Conservation (phyloP, 2,113 vertebrate species). For the Strigops habroptila region DNA sequence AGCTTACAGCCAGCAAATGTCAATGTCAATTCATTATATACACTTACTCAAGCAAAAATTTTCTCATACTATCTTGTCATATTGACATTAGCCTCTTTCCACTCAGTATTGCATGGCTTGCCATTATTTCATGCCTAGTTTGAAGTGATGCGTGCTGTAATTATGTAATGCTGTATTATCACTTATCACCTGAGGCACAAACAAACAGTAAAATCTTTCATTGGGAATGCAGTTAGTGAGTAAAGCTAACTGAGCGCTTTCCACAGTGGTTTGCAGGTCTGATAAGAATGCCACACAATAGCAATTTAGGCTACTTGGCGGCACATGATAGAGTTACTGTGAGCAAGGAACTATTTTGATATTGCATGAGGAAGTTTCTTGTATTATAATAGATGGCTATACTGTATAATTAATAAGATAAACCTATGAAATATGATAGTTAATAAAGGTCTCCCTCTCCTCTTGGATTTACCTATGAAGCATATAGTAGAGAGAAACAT, state of each 20-base stretch:
- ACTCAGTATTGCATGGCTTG: background rate
- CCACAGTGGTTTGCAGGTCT: background rate
- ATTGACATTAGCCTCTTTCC: background rate
- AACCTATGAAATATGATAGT: background rate
- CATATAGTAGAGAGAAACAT: background rate
- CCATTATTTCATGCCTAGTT: background rate
- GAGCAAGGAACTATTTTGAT: background rate
- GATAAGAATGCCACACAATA: background rate
- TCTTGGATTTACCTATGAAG: background rate
- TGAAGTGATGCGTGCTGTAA: background rate
- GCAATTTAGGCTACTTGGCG: background rate
- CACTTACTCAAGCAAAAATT: background rate
- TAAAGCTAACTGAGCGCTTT: slow-evolving; percentile 1
- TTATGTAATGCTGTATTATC: background rate
- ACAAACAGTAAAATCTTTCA: background rate
- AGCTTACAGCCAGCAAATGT: background rate
- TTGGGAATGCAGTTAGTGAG: background rate
- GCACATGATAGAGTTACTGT: background rate
- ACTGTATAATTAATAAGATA: background rate
- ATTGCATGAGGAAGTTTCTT: background rate
- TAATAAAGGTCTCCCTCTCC: background rate
- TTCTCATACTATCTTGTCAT: background rate
- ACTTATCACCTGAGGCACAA: background rate
- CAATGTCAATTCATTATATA: background rate
- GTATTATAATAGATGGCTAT: background rate